These are phyloP conservation scores for Gasterosteus aculeatus DNA, from an alignment of 2,113 vertebrate species.

Conservation along the genomic window DNA sequence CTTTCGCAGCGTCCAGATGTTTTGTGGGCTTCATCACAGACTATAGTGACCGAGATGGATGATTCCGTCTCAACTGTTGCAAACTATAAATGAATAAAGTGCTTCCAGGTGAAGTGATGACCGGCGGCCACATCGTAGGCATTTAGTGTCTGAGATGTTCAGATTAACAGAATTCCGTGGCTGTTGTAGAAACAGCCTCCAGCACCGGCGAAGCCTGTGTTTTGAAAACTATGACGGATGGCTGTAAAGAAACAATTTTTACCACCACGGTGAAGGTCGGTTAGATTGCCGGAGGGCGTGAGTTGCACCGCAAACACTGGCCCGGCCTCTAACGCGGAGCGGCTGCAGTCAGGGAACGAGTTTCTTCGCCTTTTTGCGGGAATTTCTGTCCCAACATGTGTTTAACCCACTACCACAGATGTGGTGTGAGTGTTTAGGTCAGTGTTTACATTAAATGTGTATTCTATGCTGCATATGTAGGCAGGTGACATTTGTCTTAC, in stretches of 20 bases:
- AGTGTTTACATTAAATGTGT: constrained; percentile 38
- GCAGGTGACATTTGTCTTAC: constrained; percentile 1
- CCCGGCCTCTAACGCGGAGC: constrained; percentile 28
- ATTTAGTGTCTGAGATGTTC: constrained; percentile 3
- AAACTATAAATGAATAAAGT: constrained; percentile 25
- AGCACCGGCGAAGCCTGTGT: constrained; percentile 7
- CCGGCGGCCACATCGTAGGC: neutral
- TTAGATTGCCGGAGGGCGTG: constrained; percentile 35
- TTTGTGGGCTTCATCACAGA: neutral
- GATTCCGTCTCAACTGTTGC: constrained; percentile 5
- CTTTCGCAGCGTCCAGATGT: neutral
- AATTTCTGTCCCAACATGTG: constrained; percentile 61
- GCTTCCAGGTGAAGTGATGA: constrained; percentile 21
- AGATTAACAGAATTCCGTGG: neutral
- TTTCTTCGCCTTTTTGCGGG: constrained; percentile 20
- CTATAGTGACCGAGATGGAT: neutral
- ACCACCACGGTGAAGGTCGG: constrained; percentile 15
- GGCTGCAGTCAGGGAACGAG: constrained; percentile 36
- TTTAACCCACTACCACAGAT: constrained; percentile 55
- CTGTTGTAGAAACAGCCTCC: neutral
- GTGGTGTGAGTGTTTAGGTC: constrained; percentile 22
- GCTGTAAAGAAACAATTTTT: neutral
- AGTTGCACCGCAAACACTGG: constrained; percentile 42
- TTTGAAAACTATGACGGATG: constrained; percentile 21
- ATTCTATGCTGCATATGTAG: constrained; percentile 9